Conservation (phyloP, 2,888 invertebrate species). For the Anodontia alba region DNA sequence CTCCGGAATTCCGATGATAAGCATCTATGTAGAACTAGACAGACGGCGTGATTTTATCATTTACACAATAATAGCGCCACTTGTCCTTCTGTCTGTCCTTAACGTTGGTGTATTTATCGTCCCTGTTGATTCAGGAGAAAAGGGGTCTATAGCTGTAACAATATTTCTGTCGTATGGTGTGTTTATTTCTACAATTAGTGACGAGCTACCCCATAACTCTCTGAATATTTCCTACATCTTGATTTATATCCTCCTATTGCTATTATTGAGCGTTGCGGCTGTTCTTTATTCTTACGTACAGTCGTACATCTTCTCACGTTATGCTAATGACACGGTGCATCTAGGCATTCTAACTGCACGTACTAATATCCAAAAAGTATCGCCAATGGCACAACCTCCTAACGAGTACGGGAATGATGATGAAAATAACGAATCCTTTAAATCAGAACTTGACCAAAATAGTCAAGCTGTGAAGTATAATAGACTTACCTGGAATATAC, state of each 20-base stretch:
- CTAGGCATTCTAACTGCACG: background rate
- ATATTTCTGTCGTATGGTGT: conserved; percentile 60
- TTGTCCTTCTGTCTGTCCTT: conserved; percentile 49
- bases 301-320: background rate
- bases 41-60: conserved; percentile 46
- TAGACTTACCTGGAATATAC: background rate
- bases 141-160: conserved; percentile 57
- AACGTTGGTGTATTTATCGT: conserved; percentile 55
- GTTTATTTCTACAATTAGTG: conserved; percentile 52
- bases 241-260: background rate
- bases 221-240: background rate
- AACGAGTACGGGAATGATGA: background rate
- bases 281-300: background rate
- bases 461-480: background rate
- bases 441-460: background rate
- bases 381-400: background rate
- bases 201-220: conserved; percentile 56
- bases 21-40: conserved; percentile 17
- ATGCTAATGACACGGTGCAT: background rate
- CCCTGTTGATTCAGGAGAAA: conserved; percentile 57
- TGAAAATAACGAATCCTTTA: background rate
- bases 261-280: background rate
- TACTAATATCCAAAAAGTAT: background rate
- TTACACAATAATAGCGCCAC: conserved; percentile 53
- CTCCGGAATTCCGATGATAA: background rate